A percentile compares a stretch with the other conserved stretches of the same genome.
Evolutionary conservation across 2,113 vertebrate genomes (phyloP).

Genomic region (Ictalurus furcatus): DNA sequence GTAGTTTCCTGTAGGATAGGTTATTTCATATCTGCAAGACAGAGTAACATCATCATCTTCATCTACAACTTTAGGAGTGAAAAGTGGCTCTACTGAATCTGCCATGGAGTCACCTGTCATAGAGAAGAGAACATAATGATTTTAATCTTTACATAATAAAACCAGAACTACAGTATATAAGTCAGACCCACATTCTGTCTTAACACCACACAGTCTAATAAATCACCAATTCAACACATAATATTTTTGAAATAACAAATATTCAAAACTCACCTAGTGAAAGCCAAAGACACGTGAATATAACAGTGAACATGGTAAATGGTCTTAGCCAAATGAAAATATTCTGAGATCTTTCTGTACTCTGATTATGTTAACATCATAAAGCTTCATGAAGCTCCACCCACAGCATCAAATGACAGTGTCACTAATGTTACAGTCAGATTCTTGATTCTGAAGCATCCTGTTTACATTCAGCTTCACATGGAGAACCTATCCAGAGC

Average conservation of each 20-base stretch:
- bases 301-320: not conserved
- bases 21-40: conserved; percentile 18
- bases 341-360: not conserved
- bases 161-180: not conserved
- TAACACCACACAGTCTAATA: not conserved
- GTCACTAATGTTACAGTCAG: not conserved
- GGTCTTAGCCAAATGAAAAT: not conserved
- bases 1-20: not conserved
- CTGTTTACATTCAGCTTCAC: not conserved
- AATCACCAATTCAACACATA: not conserved
- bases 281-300: not conserved
- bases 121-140: not conserved
- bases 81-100: not conserved
- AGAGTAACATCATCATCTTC: conserved; percentile 1
- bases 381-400: not conserved
- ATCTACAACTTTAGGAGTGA: not conserved
- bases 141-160: not conserved
- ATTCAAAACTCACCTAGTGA: not conserved
- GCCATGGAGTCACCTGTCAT: conserved; percentile 8
- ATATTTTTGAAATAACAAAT: not conserved
- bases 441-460: not conserved
- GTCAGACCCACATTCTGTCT: not conserved
- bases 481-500: no score
- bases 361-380: not conserved
- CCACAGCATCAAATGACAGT: not conserved